Conservation (phyloP, 1,140 invertebrate genomes). For the Drosophila lacteicornis region DNA sequence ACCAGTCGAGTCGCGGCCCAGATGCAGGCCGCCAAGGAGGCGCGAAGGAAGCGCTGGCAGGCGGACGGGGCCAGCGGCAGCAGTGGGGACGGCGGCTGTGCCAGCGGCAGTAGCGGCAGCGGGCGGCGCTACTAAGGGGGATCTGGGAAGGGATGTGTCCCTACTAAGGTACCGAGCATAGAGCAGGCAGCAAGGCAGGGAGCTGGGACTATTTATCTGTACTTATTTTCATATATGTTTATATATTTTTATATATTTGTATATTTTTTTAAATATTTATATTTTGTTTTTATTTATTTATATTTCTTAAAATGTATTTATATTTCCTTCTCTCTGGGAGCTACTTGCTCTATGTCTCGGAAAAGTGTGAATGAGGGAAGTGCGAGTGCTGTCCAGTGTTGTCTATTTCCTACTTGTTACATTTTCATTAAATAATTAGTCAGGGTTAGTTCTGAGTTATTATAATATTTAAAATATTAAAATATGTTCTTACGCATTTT, state of each 20-base stretch:
- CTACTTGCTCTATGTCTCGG: background rate
- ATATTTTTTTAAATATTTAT: too few species aligned
- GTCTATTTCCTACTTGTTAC: background rate
- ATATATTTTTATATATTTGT: background rate
- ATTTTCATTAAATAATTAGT: background rate
- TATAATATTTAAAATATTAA: too few species aligned
- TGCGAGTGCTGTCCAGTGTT: background rate
- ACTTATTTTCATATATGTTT: too few species aligned
- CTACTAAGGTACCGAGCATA: background rate
- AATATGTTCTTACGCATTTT: too few species aligned
- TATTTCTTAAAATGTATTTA: background rate
- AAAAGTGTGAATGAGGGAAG: background rate
- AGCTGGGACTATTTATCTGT: too few species aligned
- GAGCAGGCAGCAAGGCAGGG: background rate
- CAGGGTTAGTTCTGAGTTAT: background rate
- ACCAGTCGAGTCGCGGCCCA: slow-evolving; percentile 80
- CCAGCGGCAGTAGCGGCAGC: slow-evolving; percentile 65
- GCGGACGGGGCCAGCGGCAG: slow-evolving; percentile 77
- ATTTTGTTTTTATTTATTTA: background rate
- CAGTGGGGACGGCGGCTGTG: slow-evolving; percentile 68
- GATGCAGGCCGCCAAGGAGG: slow-evolving; percentile 81
- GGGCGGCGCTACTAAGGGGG: slow-evolving; percentile 60
- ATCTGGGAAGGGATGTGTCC: too few species aligned
- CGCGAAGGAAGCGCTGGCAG: slow-evolving; percentile 72
- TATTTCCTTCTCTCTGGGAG: background rate